Conservation (phyloP, 2,797 vertebrate genomes). For the Tamandua tetradactyla region DNA sequence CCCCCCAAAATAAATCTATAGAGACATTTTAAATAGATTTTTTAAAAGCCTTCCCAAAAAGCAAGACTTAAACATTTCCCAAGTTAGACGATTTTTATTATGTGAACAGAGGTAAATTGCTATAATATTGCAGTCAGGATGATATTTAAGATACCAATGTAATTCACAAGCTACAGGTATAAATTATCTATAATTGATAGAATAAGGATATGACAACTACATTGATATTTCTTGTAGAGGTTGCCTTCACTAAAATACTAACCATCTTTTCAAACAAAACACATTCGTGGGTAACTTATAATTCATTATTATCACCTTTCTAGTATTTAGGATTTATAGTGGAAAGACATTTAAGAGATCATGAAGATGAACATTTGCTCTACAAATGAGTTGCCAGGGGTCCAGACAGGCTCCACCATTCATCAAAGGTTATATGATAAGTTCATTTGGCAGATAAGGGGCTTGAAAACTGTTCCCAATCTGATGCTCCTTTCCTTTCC, state of each 20-base stretch:
- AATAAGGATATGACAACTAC: background rate
- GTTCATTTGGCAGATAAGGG: background rate
- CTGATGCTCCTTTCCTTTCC: background rate
- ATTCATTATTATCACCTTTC: background rate
- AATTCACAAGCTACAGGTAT: constrained; percentile 66
- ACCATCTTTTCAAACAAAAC: constrained; percentile 23
- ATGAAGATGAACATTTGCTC: background rate
- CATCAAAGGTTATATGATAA: background rate
- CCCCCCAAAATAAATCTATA: no score
- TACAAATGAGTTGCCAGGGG: background rate
- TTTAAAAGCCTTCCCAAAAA: constrained; percentile 47
- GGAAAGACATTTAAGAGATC: background rate
- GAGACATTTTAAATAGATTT: background rate
- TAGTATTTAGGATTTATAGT: background rate
- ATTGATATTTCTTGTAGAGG: background rate
- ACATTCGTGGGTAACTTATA: background rate
- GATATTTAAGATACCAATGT: constrained; percentile 76
- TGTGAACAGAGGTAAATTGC: constrained; percentile 66
- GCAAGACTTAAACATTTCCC: constrained; percentile 24
- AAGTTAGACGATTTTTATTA: constrained; percentile 73
- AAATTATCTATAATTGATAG: background rate
- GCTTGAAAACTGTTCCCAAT: background rate
- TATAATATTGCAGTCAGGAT: constrained; percentile 67
- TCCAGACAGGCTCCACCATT: background rate
- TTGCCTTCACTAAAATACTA: background rate